Conservation (phyloP, 2,797 vertebrate genomes). For the Micropoecilia bifurca region DNA sequence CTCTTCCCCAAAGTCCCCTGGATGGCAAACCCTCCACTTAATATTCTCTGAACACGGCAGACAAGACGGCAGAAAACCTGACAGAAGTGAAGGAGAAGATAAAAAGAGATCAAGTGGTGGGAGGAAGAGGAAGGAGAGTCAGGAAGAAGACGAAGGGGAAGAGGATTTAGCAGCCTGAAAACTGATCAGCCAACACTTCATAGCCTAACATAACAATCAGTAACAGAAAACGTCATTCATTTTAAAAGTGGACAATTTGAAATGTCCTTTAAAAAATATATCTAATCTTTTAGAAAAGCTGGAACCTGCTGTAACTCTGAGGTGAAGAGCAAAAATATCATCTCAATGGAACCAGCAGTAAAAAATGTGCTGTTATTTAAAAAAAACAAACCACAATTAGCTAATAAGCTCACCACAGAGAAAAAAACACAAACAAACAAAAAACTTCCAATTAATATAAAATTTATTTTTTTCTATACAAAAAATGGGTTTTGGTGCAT, state of each 20-base stretch:
- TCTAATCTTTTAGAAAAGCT: background rate
- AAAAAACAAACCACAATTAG: too few species aligned
- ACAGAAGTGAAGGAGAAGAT: constrained; percentile 30
- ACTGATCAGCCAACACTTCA: background rate
- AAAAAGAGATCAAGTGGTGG: constrained; percentile 26
- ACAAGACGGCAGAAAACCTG: background rate
- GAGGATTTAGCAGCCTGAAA: background rate
- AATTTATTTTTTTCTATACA: too few species aligned
- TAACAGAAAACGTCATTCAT: too few species aligned
- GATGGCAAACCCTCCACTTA: background rate
- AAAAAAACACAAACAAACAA: fast-evolving
- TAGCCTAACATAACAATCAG: too few species aligned
- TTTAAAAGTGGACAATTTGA: background rate
- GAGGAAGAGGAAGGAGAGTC: background rate
- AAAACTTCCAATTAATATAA: too few species aligned
- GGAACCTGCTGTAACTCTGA: background rate
- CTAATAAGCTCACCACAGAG: background rate
- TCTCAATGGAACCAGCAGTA: background rate
- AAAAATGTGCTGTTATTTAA: too few species aligned
- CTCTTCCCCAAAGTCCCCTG: background rate
- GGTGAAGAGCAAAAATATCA: background rate
- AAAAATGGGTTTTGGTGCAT: background rate
- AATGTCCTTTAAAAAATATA: background rate
- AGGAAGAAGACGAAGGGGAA: background rate
- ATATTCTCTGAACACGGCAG: background rate